Evolutionary conservation across 2,888 invertebrate genomes (phyloP).

Genomic region (Limenitis camilla): DNA sequence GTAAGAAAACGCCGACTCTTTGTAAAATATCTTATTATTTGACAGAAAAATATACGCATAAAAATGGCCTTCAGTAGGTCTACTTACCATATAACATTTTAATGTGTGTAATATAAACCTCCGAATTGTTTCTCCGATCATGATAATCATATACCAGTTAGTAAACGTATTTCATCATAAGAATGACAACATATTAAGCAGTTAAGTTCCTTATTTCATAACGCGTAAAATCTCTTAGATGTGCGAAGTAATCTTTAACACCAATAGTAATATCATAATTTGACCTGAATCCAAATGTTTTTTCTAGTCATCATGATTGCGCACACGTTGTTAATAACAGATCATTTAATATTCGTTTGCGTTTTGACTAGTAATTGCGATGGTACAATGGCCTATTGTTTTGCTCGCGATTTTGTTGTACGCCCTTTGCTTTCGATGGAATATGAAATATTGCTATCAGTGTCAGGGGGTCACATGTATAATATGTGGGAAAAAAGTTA

Average conservation of each 20-base stretch:
- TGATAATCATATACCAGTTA: background rate
- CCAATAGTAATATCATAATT: slow-evolving; percentile 15
- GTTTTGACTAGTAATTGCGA: slow-evolving; percentile 2
- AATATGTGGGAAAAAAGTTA: background rate
- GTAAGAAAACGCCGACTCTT: too few relatives aligned
- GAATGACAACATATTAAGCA: slow-evolving; percentile 7
- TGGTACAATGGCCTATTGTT: slow-evolving; percentile 1
- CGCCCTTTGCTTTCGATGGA: background rate
- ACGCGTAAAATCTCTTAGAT: slow-evolving; percentile 13
- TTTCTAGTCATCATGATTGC: slow-evolving; percentile 19
- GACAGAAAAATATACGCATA: too few relatives aligned
- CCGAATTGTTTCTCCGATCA: background rate
- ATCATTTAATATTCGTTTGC: slow-evolving; percentile 7
- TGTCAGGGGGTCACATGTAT: background rate
- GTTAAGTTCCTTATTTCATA: slow-evolving; percentile 17
- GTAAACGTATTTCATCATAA: slow-evolving; percentile 13
- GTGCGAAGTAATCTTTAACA: slow-evolving; percentile 15
- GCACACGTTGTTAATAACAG: slow-evolving; percentile 10
- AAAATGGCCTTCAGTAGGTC: too few relatives aligned
- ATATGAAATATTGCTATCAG: background rate
- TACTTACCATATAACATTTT: too few relatives aligned
- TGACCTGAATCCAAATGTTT: slow-evolving; percentile 17
- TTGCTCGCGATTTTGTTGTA: slow-evolving; percentile 1
- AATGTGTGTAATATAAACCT: background rate
- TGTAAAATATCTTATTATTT: too few relatives aligned